A percentile compares a stretch with the other conserved stretches of the same genome.
Evolutionary conservation across 2,113 vertebrate genomes (phyloP).

Genomic region (Otolemur garnettii): DNA sequence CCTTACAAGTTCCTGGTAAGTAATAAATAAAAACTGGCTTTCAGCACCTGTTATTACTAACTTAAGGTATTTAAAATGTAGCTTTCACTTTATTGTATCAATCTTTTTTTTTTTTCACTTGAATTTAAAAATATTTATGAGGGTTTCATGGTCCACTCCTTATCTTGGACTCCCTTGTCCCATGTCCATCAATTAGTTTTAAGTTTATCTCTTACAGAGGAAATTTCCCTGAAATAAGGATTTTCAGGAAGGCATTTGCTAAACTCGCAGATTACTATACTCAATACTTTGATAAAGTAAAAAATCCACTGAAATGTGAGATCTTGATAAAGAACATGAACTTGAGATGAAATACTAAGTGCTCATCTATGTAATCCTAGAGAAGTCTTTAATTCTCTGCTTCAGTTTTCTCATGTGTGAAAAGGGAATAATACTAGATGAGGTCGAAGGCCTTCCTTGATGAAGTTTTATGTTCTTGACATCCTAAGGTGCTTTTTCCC

Average conservation of each 20-base stretch:
- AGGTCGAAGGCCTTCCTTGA: background rate
- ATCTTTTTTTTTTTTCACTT: background rate
- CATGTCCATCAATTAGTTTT: background rate
- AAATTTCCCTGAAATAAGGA: background rate
- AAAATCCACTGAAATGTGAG: conserved; percentile 22
- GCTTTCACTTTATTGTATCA: background rate
- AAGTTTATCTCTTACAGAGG: background rate
- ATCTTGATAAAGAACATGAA: background rate
- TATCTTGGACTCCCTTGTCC: background rate
- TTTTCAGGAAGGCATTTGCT: background rate
- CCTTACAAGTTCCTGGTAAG: background rate
- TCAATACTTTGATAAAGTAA: background rate
- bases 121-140: conserved; percentile 32
- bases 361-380: background rate
- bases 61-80: background rate
- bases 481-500: background rate
- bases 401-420: background rate
- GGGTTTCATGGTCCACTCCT: background rate
- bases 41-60: background rate
- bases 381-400: background rate
- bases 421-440: background rate
- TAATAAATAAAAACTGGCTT: conserved; percentile 8
- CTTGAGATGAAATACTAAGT: conserved; percentile 31
- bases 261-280: background rate
- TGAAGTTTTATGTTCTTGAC: background rate